phyloP scores from a whole-genome alignment of 2,113 vertebrate genomes.

The Callipepla californica region DNA sequence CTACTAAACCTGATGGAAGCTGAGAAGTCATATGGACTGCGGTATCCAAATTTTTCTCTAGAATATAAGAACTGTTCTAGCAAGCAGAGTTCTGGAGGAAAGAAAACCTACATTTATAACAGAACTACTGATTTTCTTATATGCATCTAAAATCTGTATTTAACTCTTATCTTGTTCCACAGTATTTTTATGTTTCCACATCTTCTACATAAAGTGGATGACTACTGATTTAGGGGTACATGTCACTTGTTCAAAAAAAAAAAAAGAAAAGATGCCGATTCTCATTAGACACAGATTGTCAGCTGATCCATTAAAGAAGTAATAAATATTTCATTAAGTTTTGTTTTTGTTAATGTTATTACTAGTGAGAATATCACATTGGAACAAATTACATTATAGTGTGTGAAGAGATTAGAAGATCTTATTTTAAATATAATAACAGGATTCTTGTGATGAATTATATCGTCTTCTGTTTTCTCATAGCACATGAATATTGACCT shows the following conservation, averaged over 20 bases:
- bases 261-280: not conserved
- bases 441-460: not conserved
- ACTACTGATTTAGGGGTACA: not conserved
- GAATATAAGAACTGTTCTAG: not conserved
- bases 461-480: not conserved
- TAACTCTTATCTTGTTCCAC: not conserved
- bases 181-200: not conserved
- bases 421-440: not conserved
- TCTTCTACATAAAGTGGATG: not conserved
- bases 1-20: not conserved
- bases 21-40: not conserved
- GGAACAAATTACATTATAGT: not conserved
- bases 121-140: not conserved
- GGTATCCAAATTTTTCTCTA: not conserved
- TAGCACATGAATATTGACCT: not conserved
- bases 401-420: not conserved
- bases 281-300: not conserved
- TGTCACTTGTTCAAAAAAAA: not conserved
- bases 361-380: fast-evolving
- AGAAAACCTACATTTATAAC: not conserved
- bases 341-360: not conserved
- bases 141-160: not conserved
- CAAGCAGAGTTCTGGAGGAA: not conserved
- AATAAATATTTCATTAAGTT: not conserved
- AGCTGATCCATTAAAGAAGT: not conserved